These are phyloP conservation scores for Pholis gunnellus DNA, from an alignment of 2,113 vertebrate species.

Conservation along the genomic window DNA sequence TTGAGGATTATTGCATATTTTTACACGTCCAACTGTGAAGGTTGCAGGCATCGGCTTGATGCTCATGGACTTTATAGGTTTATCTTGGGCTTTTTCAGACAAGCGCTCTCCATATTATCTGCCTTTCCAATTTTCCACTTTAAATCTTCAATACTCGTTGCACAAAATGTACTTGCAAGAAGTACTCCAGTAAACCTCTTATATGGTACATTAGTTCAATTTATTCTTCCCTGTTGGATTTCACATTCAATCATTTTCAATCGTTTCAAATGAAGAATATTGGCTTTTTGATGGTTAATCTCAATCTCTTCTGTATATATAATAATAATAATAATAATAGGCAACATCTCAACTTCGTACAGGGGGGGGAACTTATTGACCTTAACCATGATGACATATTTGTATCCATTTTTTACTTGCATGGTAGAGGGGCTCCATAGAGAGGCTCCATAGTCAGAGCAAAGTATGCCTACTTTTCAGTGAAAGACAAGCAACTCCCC, in stretches of 20 bases:
- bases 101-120: background rate
- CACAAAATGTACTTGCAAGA: background rate
- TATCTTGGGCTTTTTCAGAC: background rate
- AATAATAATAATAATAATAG: too few species aligned
- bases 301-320: background rate
- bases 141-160: background rate
- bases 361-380: background rate
- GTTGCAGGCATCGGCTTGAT: background rate
- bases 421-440: background rate
- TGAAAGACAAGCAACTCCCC: conserved; percentile 12
- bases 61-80: background rate
- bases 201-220: background rate
- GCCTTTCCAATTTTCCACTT: background rate
- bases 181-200: background rate
- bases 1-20: conserved; percentile 48
- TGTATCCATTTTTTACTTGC: background rate
- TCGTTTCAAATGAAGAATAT: background rate
- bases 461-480: background rate
- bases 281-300: background rate
- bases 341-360: background rate
- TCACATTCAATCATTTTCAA: background rate
- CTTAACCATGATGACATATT: background rate
- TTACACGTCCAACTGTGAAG: background rate
- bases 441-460: background rate
- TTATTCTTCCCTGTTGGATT: background rate